A percentile compares a stretch with the other conserved stretches of the same genome.
These are phyloP conservation scores for Chanos chanos DNA, from an alignment of 2,797 vertebrate genomes.

Conservation along the genomic window DNA sequence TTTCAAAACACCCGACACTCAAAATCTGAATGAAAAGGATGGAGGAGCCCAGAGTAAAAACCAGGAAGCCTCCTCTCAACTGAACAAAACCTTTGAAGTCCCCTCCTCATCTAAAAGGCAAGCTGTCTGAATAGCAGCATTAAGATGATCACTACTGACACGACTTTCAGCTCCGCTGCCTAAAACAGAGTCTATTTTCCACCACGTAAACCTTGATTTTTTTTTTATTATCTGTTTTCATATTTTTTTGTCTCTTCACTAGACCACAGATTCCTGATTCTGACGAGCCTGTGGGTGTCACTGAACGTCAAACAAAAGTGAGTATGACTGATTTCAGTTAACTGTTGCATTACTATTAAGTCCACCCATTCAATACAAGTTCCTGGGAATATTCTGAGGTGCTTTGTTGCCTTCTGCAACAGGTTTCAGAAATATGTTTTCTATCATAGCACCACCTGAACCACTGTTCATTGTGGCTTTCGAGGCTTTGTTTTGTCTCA, in stretches of 20 bases:
- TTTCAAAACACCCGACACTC: slow-evolving; percentile 31
- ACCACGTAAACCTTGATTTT: neutral
- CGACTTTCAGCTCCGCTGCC: neutral
- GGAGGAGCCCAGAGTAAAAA: slow-evolving; percentile 30
- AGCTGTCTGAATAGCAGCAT: neutral
- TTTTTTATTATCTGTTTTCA: neutral
- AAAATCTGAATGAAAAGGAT: slow-evolving; percentile 27
- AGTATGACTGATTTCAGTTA: slow-evolving; percentile 34
- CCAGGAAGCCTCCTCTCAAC: slow-evolving; percentile 19
- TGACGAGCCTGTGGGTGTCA: slow-evolving; percentile 44
- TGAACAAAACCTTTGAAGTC: slow-evolving; percentile 52
- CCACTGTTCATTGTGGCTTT: neutral
- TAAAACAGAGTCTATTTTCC: neutral
- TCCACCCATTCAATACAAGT: neutral
- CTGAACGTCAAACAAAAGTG: slow-evolving; percentile 55
- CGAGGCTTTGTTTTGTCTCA: too few relatives aligned
- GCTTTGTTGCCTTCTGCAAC: neutral
- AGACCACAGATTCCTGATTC: slow-evolving; percentile 45
- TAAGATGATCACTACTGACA: neutral
- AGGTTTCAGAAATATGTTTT: neutral
- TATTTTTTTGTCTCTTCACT: neutral
- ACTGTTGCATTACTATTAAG: neutral
- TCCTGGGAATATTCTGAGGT: neutral
- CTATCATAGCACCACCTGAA: neutral
- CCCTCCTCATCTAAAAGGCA: slow-evolving; percentile 45